Conservation (phyloP, 2,113 vertebrate genomes). For the Pelecanoides urinatrix region DNA sequence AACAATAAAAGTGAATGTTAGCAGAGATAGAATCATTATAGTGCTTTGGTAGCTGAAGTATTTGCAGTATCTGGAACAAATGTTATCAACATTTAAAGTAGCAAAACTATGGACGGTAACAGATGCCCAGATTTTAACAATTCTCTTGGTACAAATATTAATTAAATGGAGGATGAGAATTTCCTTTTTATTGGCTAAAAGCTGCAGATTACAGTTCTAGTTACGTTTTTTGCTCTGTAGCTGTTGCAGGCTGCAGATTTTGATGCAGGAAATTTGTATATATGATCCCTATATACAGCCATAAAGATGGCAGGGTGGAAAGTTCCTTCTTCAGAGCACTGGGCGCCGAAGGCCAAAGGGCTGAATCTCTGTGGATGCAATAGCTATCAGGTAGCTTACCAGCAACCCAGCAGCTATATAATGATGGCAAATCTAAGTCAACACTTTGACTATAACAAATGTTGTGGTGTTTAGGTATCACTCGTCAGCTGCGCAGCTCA, state of each 20-base stretch:
- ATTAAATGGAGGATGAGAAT: not conserved
- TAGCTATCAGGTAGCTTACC: not conserved
- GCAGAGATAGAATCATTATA: not conserved
- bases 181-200: not conserved
- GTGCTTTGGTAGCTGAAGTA: not conserved
- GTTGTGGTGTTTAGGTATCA: accelerated
- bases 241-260: not conserved
- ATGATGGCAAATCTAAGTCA: not conserved
- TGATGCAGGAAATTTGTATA: not conserved
- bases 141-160: not conserved
- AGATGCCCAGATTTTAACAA: not conserved
- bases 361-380: not conserved
- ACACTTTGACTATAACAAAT: too few species aligned
- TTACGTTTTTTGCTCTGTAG: not conserved
- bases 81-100: not conserved
- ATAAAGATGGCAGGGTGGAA: not conserved
- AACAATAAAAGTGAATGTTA: not conserved
- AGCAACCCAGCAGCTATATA: not conserved
- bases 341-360: not conserved
- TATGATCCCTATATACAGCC: not conserved
- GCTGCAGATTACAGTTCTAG: not conserved
- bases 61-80: not conserved
- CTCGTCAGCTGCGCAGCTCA: accelerated
- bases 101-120: not conserved
- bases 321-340: not conserved